Base-by-base conservation (phyloP, 2,797 vertebrate genomes). In the Bradypodion pumilum region DNA sequence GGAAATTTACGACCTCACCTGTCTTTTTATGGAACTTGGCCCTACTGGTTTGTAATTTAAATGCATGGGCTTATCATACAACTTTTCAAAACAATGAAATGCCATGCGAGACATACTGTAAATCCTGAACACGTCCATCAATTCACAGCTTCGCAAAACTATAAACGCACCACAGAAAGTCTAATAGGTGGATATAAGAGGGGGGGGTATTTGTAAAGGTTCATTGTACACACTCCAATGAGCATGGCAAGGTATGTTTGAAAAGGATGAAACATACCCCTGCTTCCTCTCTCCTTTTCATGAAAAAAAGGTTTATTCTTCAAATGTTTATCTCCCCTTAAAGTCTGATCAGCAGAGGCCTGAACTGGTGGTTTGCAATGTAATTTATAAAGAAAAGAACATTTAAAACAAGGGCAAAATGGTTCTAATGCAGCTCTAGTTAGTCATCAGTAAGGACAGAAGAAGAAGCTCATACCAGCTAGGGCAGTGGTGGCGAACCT, bases 1-100 rank as follows among this genome's bases (percentile, higher is more conserved):
- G 68, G 82, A 83, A 90, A 93, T 92, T 83, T 90, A 90, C 94
- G 90, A 88, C 91, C 91, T 94, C 63, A 87, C 89, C 90, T 90
- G 86, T 69, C 79, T 90, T 91, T 84, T 91, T 92, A 94, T 87
- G 88, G 91, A 89, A 93, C 92, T 93, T 94, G 85, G 86, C 90
- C 89, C 93, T 90, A 89, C 81, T 1, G 29, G 75, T 92, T 91
- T 92, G 85, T 89, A 87, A 94, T 94, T 93, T 92, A 94, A 93
- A 94, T 93, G 89, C 91, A 92, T 85, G 73, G 89, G 6, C 68
- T 94, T 90, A 77, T 83, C 87, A 86, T 89, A 83, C 84, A 83
- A 89, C 90, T 88, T 92, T 77, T 86, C 88, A 90, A 92, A 88
- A 90, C 89, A 91, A 85, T 87, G 89, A 91, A 91, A 92, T 78